These are phyloP conservation scores for Sebastes fasciatus DNA, from an alignment of 2,113 vertebrate species.

Conservation along the genomic window DNA sequence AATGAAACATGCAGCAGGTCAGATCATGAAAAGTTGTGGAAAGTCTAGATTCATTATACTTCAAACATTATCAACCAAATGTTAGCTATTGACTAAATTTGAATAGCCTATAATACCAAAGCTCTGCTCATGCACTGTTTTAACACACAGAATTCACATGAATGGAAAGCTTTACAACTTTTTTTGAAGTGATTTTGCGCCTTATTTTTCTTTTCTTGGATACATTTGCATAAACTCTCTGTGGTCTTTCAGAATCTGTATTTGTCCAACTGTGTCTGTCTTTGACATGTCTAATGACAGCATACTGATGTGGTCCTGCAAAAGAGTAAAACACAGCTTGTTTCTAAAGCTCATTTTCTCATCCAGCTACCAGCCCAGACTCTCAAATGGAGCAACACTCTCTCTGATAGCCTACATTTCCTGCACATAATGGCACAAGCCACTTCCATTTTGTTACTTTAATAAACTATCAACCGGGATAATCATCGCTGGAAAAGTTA, in stretches of 20 bases:
- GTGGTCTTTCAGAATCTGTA: neutral
- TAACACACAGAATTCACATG: neutral
- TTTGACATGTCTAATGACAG: neutral
- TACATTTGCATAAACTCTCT: neutral
- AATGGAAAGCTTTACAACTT: neutral
- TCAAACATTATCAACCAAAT: neutral
- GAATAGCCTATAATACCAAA: neutral
- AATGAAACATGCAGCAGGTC: no score
- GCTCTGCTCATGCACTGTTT: neutral
- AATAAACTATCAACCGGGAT: conserved; percentile 5
- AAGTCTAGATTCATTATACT: no score
- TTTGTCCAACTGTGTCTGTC: neutral
- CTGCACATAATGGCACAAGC: conserved; percentile 4
- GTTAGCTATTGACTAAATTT: neutral
- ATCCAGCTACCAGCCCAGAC: neutral
- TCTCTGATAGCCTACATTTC: neutral
- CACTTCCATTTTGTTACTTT: conserved; percentile 13
- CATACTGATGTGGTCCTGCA: neutral
- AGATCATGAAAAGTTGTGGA: no score
- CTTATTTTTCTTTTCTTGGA: neutral
- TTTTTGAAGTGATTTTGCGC: neutral
- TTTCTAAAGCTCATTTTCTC: conserved; percentile 22
- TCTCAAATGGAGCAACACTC: conserved; percentile 12
- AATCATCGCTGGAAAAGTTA: conserved; percentile 34
- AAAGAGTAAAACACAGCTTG: conserved; percentile 4